Conservation (phyloP, 2,113 vertebrate species). For the Salvelinus namaycush region DNA sequence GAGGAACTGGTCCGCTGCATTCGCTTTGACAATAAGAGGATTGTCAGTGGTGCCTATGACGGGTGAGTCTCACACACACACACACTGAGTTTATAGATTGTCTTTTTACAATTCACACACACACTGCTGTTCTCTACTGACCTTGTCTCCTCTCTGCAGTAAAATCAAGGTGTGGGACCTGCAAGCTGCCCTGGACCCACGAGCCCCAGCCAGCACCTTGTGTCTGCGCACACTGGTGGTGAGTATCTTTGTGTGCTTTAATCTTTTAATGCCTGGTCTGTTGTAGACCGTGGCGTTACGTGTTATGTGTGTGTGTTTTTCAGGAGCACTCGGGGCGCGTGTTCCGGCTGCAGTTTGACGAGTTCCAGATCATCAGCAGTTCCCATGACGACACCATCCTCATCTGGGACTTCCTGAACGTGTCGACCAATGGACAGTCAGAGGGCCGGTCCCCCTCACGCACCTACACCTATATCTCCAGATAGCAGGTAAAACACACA, state of each 20-base stretch:
- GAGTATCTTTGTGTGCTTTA: constrained; percentile 56
- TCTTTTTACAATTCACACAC: neutral
- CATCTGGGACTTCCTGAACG: constrained; percentile 99
- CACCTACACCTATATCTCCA: constrained; percentile 99
- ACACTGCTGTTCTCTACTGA: neutral
- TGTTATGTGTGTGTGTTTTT: constrained; percentile 18
- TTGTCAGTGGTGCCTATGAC: constrained; percentile 96
- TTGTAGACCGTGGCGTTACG: neutral
- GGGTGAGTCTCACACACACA: constrained; percentile 75
- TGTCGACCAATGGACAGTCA: constrained; percentile 91
- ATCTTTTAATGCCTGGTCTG: too few relatives aligned
- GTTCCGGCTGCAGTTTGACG: constrained; percentile 97
- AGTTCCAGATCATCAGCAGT: constrained; percentile 99
- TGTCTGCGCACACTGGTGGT: constrained; percentile 98
- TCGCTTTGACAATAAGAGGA: constrained; percentile 98
- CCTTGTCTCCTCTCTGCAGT: constrained; percentile 65
- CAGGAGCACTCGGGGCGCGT: constrained; percentile 98
- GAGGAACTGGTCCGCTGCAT: constrained; percentile 98
- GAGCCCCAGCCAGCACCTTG: constrained; percentile 94
- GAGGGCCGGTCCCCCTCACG: constrained; percentile 97
- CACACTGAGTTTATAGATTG: neutral
- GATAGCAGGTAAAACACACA: constrained; percentile 87
- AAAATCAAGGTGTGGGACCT: constrained; percentile 99
- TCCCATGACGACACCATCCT: constrained; percentile 98
- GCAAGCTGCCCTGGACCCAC: constrained; percentile 95